A percentile compares a stretch with the other conserved stretches of the same genome.
phyloP scores from a whole-genome alignment of 1,140 invertebrate genomes.

The Lepidurus apus region DNA sequence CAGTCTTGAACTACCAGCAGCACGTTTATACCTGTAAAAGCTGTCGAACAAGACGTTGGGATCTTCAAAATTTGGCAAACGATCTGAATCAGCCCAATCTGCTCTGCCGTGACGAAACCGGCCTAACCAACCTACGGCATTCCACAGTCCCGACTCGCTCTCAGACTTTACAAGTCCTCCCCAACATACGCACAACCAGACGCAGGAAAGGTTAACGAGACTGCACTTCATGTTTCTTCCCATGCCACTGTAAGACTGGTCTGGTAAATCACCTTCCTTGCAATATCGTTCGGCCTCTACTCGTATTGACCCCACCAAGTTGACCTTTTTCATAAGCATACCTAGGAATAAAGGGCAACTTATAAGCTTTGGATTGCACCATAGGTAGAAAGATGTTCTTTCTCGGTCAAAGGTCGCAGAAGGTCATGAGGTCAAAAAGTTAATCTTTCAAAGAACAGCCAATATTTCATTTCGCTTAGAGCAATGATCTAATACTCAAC shows the following conservation, averaged over 20 bases:
- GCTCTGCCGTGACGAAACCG: background rate
- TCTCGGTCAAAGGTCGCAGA: too few relatives aligned
- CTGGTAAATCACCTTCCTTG: too few relatives aligned
- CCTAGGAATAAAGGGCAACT: too few relatives aligned
- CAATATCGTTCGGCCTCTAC: too few relatives aligned
- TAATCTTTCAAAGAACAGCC: too few relatives aligned
- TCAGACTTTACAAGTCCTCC: background rate
- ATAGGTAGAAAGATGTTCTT: too few relatives aligned
- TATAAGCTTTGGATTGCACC: too few relatives aligned
- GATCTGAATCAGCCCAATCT: constrained; percentile 15
- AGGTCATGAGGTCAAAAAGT: too few relatives aligned
- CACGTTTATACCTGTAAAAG: constrained; percentile 28
- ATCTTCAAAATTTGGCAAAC: constrained; percentile 16
- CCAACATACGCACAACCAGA: background rate
- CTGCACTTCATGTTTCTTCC: background rate
- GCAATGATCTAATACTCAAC: too few relatives aligned
- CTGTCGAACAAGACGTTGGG: constrained; percentile 27
- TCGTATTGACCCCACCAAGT: too few relatives aligned
- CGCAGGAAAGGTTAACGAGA: background rate
- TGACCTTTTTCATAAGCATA: too few relatives aligned
- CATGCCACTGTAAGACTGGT: background rate
- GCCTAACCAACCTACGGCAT: constrained; percentile 8
- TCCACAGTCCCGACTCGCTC: background rate
- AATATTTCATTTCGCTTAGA: too few relatives aligned
- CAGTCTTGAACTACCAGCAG: background rate